phyloP scores from a whole-genome alignment of 2,113 vertebrate genomes.

The Tachysurus fulvidraco region DNA sequence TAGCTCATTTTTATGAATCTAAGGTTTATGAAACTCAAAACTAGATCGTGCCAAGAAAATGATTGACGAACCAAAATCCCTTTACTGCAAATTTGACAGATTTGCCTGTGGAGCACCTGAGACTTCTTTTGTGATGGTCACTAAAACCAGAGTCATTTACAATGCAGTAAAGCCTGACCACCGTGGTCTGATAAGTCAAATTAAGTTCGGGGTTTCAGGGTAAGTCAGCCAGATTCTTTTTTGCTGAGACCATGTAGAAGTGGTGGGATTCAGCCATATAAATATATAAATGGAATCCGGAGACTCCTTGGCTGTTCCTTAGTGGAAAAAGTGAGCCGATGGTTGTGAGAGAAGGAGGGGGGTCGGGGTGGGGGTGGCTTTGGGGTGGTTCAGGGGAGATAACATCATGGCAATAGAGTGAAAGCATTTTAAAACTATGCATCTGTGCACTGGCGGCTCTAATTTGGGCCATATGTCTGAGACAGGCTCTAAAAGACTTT shows the following conservation, averaged over 20 bases:
- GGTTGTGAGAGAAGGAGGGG: conserved; percentile 33
- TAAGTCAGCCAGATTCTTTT: conserved; percentile 25
- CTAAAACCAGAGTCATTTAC: conserved; percentile 19
- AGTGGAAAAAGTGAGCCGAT: conserved; percentile 53
- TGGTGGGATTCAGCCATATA: conserved; percentile 19
- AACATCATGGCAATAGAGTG: conserved; percentile 28
- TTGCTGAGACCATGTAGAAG: conserved; percentile 21
- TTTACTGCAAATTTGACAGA: neutral
- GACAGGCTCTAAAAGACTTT: conserved; percentile 32
- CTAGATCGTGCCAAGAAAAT: neutral
- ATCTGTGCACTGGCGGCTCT: conserved; percentile 43
- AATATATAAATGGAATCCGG: conserved; percentile 14
- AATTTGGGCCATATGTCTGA: conserved; percentile 43
- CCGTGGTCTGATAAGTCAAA: neutral
- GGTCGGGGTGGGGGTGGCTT: neutral
- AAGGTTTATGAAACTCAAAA: neutral
- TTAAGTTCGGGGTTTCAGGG: neutral
- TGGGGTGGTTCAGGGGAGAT: neutral
- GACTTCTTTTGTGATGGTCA: neutral
- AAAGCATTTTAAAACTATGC: conserved; percentile 40
- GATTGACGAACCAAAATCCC: neutral
- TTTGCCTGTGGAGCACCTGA: neutral
- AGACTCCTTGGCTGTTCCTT: conserved; percentile 39
- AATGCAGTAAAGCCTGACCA: neutral
- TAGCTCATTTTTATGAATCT: neutral